Conservation (phyloP, 2,113 vertebrate genomes). For the Micronycteris hirsuta region DNA sequence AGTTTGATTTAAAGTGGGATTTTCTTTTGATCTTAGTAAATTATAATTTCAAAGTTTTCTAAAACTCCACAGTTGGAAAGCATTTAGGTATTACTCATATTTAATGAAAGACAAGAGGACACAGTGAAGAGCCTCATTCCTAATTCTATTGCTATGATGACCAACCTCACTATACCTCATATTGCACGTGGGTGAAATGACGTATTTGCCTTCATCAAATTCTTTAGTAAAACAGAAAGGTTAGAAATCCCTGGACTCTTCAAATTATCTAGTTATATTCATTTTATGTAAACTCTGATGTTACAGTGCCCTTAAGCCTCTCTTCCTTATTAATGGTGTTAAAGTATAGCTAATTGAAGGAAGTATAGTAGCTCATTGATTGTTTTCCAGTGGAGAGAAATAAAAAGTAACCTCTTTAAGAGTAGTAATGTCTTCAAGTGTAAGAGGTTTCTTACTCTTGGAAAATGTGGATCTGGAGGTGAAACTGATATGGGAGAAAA, state of each 20-base stretch:
- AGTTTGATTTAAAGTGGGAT: neutral
- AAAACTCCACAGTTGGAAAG: neutral
- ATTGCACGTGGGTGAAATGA: neutral
- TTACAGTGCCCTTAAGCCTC: neutral
- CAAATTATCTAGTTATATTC: neutral
- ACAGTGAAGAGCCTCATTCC: neutral
- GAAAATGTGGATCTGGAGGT: neutral
- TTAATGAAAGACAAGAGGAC: constrained; percentile 5
- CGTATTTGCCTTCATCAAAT: neutral
- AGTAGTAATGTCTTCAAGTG: neutral
- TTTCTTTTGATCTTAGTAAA: neutral
- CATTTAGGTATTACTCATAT: neutral
- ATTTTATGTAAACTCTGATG: constrained; percentile 17
- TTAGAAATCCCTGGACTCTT: neutral
- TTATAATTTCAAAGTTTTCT: neutral
- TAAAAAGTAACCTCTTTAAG: neutral
- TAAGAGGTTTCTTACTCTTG: neutral
- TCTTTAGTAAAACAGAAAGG: neutral
- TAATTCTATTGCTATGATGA: neutral
- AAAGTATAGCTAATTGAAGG: neutral
- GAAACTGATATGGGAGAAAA: neutral
- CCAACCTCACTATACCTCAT: neutral
- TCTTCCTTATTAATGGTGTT: neutral
- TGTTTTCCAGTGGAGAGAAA: neutral
- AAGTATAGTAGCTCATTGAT: neutral